Percentiles rank a stretch among this genome's conserved stretches.
These are phyloP conservation scores for Sarcophaga bullata DNA, from an alignment of 1,140 invertebrate genomes.

Conservation along the genomic window DNA sequence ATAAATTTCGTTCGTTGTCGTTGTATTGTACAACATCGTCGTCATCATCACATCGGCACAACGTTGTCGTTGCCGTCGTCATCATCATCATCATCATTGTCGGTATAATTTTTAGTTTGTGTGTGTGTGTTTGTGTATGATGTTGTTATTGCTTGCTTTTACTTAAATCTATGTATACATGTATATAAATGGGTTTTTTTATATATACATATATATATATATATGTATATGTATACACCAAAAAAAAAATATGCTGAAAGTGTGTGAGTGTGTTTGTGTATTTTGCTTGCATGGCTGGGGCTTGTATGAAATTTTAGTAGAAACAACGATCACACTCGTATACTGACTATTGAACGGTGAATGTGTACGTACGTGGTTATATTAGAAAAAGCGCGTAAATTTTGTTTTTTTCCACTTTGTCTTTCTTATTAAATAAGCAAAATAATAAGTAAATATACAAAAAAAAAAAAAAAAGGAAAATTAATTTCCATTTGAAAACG, in stretches of 20 bases:
- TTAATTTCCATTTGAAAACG: neutral
- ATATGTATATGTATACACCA: neutral
- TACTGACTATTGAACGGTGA: slow-evolving; percentile 51
- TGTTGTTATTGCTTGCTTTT: slow-evolving; percentile 8
- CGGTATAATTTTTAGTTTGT: too few relatives aligned
- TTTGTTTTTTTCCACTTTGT: neutral
- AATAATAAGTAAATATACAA: neutral
- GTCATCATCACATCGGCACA: neutral
- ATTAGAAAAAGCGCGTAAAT: slow-evolving; percentile 10
- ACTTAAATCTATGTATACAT: neutral
- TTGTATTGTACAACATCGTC: neutral
- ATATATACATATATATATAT: neutral
- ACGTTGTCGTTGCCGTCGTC: neutral
- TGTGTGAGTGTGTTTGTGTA: neutral
- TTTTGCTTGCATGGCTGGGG: slow-evolving; percentile 37
- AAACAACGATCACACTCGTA: slow-evolving; percentile 65
- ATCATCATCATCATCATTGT: too few relatives aligned
- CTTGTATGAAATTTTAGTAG: slow-evolving; percentile 51
- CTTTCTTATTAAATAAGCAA: neutral
- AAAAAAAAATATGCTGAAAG: too few relatives aligned
- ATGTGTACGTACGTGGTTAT: slow-evolving; percentile 49
- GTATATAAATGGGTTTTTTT: neutral
- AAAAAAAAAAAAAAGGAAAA: slow-evolving; percentile 24
- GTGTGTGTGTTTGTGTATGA: neutral
- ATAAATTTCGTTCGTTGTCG: neutral